phyloP scores from a whole-genome alignment of 2,888 invertebrate species.

The Cantharis nigra region DNA sequence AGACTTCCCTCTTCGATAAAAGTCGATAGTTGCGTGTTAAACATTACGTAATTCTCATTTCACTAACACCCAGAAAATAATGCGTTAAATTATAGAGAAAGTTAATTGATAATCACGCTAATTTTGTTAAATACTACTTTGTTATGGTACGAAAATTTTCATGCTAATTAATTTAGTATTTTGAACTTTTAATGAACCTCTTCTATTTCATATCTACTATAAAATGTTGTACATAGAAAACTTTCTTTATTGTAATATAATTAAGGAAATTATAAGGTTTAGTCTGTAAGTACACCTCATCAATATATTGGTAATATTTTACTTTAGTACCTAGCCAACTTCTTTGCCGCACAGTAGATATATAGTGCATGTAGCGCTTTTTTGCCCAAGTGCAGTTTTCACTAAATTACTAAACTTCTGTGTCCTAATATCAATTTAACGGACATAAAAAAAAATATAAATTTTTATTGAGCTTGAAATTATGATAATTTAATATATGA shows the following conservation, averaged over 20 bases:
- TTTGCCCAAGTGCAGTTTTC: neutral
- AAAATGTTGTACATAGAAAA: neutral
- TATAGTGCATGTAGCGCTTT: neutral
- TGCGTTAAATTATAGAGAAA: conserved; percentile 30
- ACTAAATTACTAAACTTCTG: neutral
- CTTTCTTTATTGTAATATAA: neutral
- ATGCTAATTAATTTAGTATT: neutral
- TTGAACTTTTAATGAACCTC: neutral
- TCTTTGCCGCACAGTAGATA: neutral
- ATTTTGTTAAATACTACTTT: conserved; percentile 27
- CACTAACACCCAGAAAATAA: conserved; percentile 17
- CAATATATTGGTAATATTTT: neutral
- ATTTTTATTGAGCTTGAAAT: neutral
- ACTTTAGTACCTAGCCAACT: neutral
- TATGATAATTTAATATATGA: neutral
- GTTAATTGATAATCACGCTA: conserved; percentile 33
- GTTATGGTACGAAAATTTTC: conserved; percentile 9
- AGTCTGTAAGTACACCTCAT: fast-evolving
- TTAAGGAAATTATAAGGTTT: neutral
- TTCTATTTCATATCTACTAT: neutral
- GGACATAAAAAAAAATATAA: neutral
- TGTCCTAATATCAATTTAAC: neutral
- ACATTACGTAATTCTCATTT: conserved; percentile 32
- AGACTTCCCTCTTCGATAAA: conserved; percentile 36
- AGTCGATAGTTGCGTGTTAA: conserved; percentile 34